These are phyloP conservation scores for Morelia viridis DNA, from an alignment of 2,797 vertebrate genomes.

Conservation along the genomic window DNA sequence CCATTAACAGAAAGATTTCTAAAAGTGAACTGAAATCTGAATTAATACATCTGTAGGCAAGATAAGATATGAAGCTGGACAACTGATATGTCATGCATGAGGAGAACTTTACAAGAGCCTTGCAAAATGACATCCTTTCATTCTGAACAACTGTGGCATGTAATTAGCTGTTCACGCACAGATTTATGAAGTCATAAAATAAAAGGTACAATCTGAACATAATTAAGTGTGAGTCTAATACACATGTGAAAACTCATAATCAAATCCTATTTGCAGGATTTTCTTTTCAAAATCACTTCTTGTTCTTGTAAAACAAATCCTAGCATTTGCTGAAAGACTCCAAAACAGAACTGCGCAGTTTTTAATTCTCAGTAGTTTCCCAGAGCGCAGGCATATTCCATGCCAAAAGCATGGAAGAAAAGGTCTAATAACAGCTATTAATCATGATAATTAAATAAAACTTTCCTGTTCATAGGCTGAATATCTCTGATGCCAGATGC, in stretches of 20 bases:
- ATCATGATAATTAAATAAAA: neutral
- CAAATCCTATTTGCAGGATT: neutral
- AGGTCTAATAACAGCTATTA: neutral
- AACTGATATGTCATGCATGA: neutral
- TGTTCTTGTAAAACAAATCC: slow-evolving; percentile 1
- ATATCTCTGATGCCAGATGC: neutral
- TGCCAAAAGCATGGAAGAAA: neutral
- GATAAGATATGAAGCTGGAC: slow-evolving; percentile 17
- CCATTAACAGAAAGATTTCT: neutral
- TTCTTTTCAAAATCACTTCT: slow-evolving; percentile 14
- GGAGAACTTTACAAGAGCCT: neutral
- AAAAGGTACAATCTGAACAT: neutral
- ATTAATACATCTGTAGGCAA: neutral
- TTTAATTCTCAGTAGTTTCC: neutral
- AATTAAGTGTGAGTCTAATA: neutral
- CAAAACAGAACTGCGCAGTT: neutral
- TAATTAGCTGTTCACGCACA: slow-evolving; percentile 16
- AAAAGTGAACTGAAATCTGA: neutral
- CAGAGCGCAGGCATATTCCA: neutral
- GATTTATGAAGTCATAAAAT: slow-evolving; percentile 18
- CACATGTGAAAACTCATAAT: neutral
- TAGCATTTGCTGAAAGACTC: neutral
- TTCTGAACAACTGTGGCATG: neutral
- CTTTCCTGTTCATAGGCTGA: neutral
- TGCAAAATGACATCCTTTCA: slow-evolving; percentile 26